A percentile compares a stretch with the other conserved stretches of the same genome.
These are phyloP conservation scores for Onthophagus sagittarius DNA, from an alignment of 2,888 invertebrate species.

Conservation along the genomic window DNA sequence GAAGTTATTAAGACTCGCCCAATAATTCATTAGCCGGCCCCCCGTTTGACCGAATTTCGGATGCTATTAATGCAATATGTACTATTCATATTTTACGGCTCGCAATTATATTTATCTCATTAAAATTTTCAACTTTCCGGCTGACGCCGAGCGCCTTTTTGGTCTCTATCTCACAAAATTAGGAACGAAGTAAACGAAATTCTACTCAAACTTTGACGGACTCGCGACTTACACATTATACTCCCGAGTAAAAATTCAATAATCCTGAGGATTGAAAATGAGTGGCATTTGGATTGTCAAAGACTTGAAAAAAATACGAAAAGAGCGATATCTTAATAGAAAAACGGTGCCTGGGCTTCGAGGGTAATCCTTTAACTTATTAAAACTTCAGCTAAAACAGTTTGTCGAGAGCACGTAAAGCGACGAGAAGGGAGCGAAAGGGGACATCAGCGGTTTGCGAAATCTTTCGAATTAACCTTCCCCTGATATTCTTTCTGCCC, in stretches of 20 bases:
- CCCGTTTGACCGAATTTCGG: slow-evolving; percentile 22
- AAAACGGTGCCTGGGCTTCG: slow-evolving; percentile 42
- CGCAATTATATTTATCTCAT: slow-evolving; percentile 6
- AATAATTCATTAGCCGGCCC: slow-evolving; percentile 36
- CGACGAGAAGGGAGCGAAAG: neutral
- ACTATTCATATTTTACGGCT: slow-evolving; percentile 17
- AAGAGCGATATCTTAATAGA: slow-evolving; percentile 43
- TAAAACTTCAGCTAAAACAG: slow-evolving; percentile 49
- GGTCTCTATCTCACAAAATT: neutral
- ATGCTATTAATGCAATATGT: slow-evolving; percentile 20
- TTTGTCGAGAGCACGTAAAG: slow-evolving; percentile 39
- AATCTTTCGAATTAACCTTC: slow-evolving; percentile 45
- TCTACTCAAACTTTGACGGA: neutral
- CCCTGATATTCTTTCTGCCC: slow-evolving; percentile 40
- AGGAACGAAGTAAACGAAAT: neutral
- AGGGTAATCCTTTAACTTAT: slow-evolving; percentile 49
- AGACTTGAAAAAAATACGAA: slow-evolving; percentile 21
- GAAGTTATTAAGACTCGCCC: slow-evolving; percentile 43
- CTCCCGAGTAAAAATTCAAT: neutral
- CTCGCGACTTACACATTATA: neutral
- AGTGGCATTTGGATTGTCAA: slow-evolving; percentile 12
- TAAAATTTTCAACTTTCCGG: neutral
- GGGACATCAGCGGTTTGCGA: slow-evolving; percentile 36
- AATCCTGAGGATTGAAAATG: neutral
- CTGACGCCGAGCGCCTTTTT: neutral